Base-by-base conservation (phyloP, 1,140 invertebrate genomes). In the Euura saliciscinereae region DNA sequence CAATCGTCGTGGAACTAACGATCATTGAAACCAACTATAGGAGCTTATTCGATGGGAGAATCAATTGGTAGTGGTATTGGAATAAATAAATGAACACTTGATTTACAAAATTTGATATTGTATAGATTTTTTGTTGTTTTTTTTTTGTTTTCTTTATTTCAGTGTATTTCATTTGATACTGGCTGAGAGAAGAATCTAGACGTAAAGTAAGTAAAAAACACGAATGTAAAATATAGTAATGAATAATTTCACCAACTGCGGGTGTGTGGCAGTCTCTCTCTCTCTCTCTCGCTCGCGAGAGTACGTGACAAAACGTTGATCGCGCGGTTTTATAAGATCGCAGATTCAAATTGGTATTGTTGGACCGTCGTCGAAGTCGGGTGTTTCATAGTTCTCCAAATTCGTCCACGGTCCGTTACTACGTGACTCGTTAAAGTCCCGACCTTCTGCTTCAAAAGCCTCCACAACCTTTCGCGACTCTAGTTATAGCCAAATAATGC, bases 181-280 rank as follows among this genome's bases (percentile, higher is more conserved):
- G 80, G 82, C 82, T 82, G 82, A 83, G 82, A 83, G 79, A 80
- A 82, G 78, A 83, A 77, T 80, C 76, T 80, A 80, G 77, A 80
- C 79, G 51, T 81, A 76, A 83, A 80, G 78, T 80, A 81, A 81
- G 79, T 81, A 83, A 79, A 83, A 83, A 83, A 82, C 77, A 82
- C 79, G 79, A 80, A 83, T 80, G 78, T 81, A 79, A 78, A 80
- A 83, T 28, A 28, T 73, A 73, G 78, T 78, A 80, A 78, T 78
- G 78, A 80, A 80, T 80, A 80, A 77, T 78, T 82, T 77, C 76
- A 81, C 77, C 77, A 79, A 77, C 71, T 68, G 74, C 51, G 13
- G 51, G 51, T 28, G 0, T 28, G 1, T 59, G 72, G 75, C 75
- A 77, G 74, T 77, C 76, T 78, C 13, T 13, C 46, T 65, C 45